These are phyloP conservation scores for Resseliella maxima DNA, from an alignment of 2,888 invertebrate species.

Conservation along the genomic window DNA sequence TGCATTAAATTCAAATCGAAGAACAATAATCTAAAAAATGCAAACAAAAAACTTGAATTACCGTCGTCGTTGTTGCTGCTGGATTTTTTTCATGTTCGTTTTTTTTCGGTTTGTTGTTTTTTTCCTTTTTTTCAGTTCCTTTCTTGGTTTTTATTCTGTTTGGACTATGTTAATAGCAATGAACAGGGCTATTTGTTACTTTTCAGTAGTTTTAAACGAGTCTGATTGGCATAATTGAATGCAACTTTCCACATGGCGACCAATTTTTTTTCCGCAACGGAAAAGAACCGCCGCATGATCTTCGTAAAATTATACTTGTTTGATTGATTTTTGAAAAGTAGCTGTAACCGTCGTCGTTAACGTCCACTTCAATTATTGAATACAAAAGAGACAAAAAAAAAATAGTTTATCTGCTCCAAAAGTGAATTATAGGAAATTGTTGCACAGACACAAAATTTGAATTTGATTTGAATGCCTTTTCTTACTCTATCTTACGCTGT, in stretches of 20 bases:
- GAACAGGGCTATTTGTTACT: neutral
- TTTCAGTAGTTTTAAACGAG: neutral
- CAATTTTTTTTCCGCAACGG: neutral
- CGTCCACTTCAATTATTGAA: neutral
- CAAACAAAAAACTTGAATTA: constrained; percentile 6
- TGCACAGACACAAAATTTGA: neutral
- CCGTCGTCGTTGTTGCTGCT: too few relatives aligned
- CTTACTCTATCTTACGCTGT: too few relatives aligned
- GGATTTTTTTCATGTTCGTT: too few relatives aligned
- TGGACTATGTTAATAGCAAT: constrained; percentile 15
- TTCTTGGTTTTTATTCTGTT: neutral
- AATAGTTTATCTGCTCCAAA: neutral
- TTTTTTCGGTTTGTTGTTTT: neutral
- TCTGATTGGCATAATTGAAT: neutral
- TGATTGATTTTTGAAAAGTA: neutral
- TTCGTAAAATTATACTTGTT: constrained; percentile 16
- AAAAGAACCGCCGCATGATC: constrained; percentile 32
- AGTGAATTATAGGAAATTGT: constrained; percentile 4
- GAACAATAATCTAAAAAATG: neutral
- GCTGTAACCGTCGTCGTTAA: neutral
- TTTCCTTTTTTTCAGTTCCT: neutral
- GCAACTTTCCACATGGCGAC: neutral
- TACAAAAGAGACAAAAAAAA: too few relatives aligned
- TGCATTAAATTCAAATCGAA: constrained; percentile 30
- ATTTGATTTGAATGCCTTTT: neutral